Base-by-base conservation (phyloP, 2,113 vertebrate genomes). In the Laterallus jamaicensis region DNA sequence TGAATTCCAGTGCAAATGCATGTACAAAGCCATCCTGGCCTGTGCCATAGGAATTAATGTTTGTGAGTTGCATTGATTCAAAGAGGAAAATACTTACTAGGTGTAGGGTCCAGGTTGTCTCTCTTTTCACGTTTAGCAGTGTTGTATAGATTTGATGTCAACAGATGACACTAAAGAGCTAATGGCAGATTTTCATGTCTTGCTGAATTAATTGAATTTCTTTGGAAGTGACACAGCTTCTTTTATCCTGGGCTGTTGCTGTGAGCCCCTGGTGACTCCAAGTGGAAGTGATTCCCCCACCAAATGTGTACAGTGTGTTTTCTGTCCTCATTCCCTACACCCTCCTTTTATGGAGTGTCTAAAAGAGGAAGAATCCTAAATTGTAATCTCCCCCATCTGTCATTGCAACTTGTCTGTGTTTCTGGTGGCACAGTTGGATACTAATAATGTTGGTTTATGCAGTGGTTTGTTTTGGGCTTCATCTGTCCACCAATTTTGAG, bases 391-490 rank as follows among this genome's bases (percentile, higher is more conserved):
- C 8, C 29, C 10, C 11, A 83, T 93, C 68, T 93, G 73, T 86
- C 79, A 20, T 0, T 84, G 56, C 86, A 84, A 59, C 20, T 71
- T 82, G 29, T 75, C 73, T 63, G 40, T 6, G 0, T 93, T 94
- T 81, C 86, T 91, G 77, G 62, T 84, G 69, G 28, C 60, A 64
- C 60, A 70, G 60, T 26, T 88, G 68, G 88, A 68, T 78, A 35
- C 56, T 64, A 64, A 81, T 60, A 81, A 78, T 63, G 56, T 84
- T 78, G 49, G 42, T 49, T 85, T 85, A 52, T 90, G 82, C 37
- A 69, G 31, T 40, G 15, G n/a, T 66, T 90, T 93, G 54, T 44
- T 88, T 85, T 67, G 55, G 47, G 59, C 78, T 90, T 88, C 25
- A 42, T 78, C 69, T 75, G 31, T 35, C 86, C 22, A 20, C 73